Conservation (phyloP, 1,140 invertebrate genomes). For the Philotrypesis tridentata region DNA sequence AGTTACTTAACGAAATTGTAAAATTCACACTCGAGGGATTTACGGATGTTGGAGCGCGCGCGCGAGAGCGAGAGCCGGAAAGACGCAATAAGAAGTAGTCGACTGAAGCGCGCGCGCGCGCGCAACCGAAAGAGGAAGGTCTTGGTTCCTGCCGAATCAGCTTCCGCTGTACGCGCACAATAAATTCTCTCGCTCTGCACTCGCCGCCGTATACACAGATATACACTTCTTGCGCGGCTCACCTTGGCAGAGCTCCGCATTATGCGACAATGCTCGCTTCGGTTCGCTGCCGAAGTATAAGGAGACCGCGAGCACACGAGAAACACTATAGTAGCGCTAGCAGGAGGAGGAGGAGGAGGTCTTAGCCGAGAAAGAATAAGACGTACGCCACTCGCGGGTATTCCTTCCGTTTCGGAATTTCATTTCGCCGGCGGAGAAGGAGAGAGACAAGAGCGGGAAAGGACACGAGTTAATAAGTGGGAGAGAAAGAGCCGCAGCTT, state of each 20-base stretch:
- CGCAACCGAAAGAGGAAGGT: neutral
- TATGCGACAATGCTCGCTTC: neutral
- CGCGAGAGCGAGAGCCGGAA: no score
- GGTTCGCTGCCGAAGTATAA: no score
- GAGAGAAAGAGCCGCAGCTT: neutral
- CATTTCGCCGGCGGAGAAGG: slow-evolving; percentile 11
- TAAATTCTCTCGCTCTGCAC: neutral
- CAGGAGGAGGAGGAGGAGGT: no score
- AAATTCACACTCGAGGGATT: no score
- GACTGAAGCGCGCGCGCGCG: neutral
- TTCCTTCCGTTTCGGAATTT: slow-evolving; percentile 38
- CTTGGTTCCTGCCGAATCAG: slow-evolving; percentile 36
- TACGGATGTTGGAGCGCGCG: no score
- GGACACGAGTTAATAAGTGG: neutral
- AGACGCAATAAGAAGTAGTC: neutral
- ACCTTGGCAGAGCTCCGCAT: neutral
- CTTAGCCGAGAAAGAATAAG: neutral
- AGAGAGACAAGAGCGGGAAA: neutral
- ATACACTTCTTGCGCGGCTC: no score
- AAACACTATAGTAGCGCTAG: no score
- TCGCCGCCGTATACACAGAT: no score
- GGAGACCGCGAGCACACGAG: no score
- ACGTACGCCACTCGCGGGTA: neutral
- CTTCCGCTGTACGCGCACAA: slow-evolving; percentile 2
- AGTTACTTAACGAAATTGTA: no score